These are phyloP conservation scores for Equus przewalskii DNA, from an alignment of 2,113 vertebrate genomes.

Conservation along the genomic window DNA sequence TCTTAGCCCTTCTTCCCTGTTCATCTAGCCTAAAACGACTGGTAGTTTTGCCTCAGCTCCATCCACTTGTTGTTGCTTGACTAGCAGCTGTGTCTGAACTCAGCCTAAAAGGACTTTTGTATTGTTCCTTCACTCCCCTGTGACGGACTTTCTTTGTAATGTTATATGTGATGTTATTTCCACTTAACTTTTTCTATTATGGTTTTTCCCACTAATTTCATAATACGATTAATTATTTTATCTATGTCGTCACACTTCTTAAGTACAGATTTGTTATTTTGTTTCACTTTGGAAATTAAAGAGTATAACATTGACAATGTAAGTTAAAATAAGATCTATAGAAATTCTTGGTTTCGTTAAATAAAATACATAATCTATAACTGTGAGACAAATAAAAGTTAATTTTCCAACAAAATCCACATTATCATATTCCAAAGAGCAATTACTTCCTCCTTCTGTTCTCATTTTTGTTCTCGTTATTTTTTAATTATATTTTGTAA, in stretches of 20 bases:
- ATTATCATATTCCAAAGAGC: not conserved
- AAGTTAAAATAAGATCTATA: not conserved
- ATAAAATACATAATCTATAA: not conserved
- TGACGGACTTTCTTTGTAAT: not conserved
- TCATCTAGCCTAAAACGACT: too few species aligned
- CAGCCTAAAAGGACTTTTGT: not conserved
- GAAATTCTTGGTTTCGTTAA: conserved; percentile 4
- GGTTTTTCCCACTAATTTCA: not conserved
- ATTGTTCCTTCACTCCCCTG: accelerated
- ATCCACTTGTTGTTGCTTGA: not conserved
- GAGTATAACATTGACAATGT: not conserved
- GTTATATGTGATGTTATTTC: not conserved
- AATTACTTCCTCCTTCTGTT: conserved; percentile 3
- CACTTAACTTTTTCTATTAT: not conserved
- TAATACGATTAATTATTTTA: not conserved
- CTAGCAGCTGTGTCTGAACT: not conserved
- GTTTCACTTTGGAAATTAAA: conserved; percentile 30
- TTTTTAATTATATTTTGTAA: conserved; percentile 34
- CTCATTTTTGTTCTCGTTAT: not conserved
- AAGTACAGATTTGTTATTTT: not conserved
- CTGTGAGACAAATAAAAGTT: conserved; percentile 33
- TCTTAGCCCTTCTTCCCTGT: not conserved
- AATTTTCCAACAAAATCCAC: conserved; percentile 5
- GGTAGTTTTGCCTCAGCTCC: not conserved
- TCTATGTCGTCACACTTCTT: not conserved